Evolutionary conservation across 2,797 vertebrate species (phyloP), one percentile per base, ranked within the genome.

Genomic region (Siniperca obscura): DNA sequence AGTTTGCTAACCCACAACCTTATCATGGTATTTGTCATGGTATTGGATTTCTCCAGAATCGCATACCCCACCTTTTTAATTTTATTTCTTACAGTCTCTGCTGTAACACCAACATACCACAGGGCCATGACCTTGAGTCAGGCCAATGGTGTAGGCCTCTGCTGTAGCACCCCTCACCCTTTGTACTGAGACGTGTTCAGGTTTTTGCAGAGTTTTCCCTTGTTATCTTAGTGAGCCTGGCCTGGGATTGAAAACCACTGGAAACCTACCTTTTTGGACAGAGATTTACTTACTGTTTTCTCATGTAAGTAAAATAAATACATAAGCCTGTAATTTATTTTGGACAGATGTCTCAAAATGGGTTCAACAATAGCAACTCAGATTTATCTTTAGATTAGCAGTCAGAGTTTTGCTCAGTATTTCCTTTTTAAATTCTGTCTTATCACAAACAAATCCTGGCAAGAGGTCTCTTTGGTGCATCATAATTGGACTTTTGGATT

Each of bases 401-500:
- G 64, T 84, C 48, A 21, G 0, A 65, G 16, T 53, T 60, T 79
- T 61, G 68, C 64, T 70, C n/a, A 9, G 21, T 48, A 40, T 62
- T 57, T 64, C 7, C 74, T 66, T 66, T 81, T 61, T 13, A 78
- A 69, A 81, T 71, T 70, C 16, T 34, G 42, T 9, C 65, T 85
- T 70, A 67, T 83, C 71, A 60, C 76, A 84, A 89, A 78, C 34
- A 74, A 69, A 85, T 80, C 56, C 44, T 60, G 53, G 70, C 62
- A 78, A 64, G 80, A 53, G 13, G 57, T 57, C 57, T 60, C 67
- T 78, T 71, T 69, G 60, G 73, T 81, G 83, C 74, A 67, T 83
- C 66, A 42, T 82, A 80, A 83, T 80, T 89, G 70, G 76, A 78
- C 83, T 71, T n/a, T 3, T 69, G 74, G 81, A 82, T 86, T 87